Evolutionary conservation across 2,113 vertebrate species (phyloP).

Genomic region (Aspiorhynchus laticeps): DNA sequence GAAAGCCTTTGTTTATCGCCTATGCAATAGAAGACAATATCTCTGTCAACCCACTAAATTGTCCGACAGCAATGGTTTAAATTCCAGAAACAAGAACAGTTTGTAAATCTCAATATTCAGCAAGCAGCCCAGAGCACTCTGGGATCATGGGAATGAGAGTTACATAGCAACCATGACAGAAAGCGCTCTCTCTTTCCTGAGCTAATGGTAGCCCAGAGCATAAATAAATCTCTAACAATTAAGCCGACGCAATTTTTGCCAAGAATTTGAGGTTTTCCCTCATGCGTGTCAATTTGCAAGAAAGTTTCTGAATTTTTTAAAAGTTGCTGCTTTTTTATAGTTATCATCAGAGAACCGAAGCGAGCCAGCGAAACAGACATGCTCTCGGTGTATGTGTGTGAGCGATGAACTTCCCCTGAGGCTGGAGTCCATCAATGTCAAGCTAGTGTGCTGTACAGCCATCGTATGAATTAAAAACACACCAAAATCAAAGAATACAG

Average conservation of each 20-base stretch:
- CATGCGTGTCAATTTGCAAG: background rate
- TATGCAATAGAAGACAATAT: background rate
- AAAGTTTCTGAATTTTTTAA: background rate
- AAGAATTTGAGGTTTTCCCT: background rate
- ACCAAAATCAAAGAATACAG: background rate
- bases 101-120: background rate
- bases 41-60: background rate
- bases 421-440: background rate
- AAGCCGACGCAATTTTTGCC: background rate
- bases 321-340: background rate
- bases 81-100: background rate
- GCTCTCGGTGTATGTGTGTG: too few species aligned
- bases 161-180: background rate
- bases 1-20: background rate
- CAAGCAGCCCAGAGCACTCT: too few species aligned
- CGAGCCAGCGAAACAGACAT: too few species aligned
- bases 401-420: background rate
- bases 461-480: background rate
- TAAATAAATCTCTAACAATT: background rate
- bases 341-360: background rate
- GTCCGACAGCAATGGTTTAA: background rate
- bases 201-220: conserved; percentile 3
- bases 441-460: background rate
- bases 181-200: background rate
- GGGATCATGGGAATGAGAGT: background rate